phyloP scores from a whole-genome alignment of 2,113 vertebrate genomes.

The Pangasianodon gigas region DNA sequence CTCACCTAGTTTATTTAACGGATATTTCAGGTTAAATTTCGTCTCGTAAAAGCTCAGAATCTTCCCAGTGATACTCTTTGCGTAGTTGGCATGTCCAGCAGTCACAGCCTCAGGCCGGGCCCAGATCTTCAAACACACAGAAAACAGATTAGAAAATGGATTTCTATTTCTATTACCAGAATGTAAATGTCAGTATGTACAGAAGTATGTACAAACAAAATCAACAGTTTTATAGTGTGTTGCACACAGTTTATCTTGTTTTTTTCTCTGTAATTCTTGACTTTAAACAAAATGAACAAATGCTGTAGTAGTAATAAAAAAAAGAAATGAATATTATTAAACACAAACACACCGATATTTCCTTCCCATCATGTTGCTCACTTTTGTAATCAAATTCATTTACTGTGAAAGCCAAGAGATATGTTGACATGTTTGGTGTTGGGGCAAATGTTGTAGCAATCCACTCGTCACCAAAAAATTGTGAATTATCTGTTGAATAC shows the following conservation, averaged over 20 bases:
- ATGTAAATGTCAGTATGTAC: neutral
- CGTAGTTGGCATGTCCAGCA: constrained; percentile 56
- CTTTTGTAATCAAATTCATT: fast-evolving
- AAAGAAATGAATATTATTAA: neutral
- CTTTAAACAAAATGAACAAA: neutral
- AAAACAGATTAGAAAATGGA: neutral
- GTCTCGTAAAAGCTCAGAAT: constrained; percentile 63
- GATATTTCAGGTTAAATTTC: constrained; percentile 43
- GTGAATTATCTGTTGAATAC: neutral
- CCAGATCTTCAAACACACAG: constrained; percentile 57
- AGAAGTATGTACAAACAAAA: neutral
- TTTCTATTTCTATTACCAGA: neutral
- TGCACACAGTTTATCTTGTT: neutral
- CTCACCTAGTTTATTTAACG: constrained; percentile 63
- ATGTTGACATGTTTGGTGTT: constrained; percentile 74
- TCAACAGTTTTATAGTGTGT: neutral
- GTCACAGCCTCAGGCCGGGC: constrained; percentile 60
- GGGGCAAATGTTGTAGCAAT: constrained; percentile 41
- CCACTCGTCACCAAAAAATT: constrained; percentile 53
- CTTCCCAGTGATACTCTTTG: constrained; percentile 44
- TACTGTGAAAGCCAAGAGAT: constrained; percentile 72
- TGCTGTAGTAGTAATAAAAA: neutral
- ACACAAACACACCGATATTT: constrained; percentile 55
- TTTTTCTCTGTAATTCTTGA: neutral
- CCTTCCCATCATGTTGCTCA: fast-evolving